These are phyloP conservation scores for Dicroscelio sp. DNA, from an alignment of 2,888 invertebrate genomes.

Conservation along the genomic window DNA sequence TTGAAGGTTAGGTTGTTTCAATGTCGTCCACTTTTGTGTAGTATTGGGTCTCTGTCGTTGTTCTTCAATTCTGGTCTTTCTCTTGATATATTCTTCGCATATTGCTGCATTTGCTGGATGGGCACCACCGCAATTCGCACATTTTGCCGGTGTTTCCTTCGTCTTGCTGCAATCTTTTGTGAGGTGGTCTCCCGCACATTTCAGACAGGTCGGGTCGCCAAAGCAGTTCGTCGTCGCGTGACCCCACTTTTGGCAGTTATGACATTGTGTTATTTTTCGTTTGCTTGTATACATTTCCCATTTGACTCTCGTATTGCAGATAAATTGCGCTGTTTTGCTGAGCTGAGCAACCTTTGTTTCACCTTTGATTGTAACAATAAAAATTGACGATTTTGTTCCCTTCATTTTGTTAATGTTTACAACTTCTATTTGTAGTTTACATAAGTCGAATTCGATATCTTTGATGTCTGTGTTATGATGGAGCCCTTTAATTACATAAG, in stretches of 20 bases:
- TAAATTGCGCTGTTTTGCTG: constrained; percentile 32
- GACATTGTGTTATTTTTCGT: constrained; percentile 84
- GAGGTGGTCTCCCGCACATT: constrained; percentile 84
- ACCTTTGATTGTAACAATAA: constrained; percentile 61
- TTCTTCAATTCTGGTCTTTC: not conserved
- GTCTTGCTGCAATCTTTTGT: constrained; percentile 85
- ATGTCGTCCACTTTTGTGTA: constrained; percentile 52
- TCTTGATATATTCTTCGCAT: constrained; percentile 63
- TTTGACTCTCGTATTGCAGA: constrained; percentile 66
- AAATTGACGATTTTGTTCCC: constrained; percentile 63
- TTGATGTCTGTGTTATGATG: not conserved
- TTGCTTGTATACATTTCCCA: constrained; percentile 85
- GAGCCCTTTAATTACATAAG: constrained; percentile 63
- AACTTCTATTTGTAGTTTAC: not conserved
- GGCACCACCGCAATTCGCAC: constrained; percentile 85
- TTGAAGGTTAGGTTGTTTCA: too few relatives aligned
- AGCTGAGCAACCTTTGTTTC: constrained; percentile 51
- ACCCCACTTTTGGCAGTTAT: constrained; percentile 87
- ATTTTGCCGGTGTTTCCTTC: constrained; percentile 82
- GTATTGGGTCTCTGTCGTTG: not conserved
- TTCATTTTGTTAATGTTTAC: constrained; percentile 67
- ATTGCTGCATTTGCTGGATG: constrained; percentile 86
- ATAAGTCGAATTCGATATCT: constrained; percentile 41
- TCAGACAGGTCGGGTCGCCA: constrained; percentile 82
- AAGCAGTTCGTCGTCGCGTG: constrained; percentile 86